These are phyloP conservation scores for Empidonax traillii DNA, from an alignment of 2,113 vertebrate species.

Conservation along the genomic window DNA sequence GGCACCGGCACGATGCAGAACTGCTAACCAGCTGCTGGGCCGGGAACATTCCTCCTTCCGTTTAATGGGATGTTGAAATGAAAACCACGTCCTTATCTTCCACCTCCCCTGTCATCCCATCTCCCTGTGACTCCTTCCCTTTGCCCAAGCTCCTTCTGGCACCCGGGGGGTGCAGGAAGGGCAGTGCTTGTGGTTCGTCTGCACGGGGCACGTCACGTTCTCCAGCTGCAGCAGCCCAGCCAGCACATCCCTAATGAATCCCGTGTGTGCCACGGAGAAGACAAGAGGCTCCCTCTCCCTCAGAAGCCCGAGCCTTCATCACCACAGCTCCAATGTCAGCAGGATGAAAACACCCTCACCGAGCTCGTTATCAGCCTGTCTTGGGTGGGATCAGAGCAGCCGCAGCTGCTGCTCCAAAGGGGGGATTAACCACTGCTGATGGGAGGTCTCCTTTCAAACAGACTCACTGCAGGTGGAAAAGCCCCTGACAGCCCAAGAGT, in stretches of 20 bases:
- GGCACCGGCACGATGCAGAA: neutral
- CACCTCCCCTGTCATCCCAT: neutral
- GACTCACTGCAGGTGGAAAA: neutral
- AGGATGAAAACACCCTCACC: neutral
- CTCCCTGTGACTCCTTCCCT: neutral
- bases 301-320: neutral
- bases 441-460: neutral
- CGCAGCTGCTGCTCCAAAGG: neutral
- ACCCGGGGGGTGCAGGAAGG: neutral
- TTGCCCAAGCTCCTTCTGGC: neutral
- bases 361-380: neutral
- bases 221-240: neutral
- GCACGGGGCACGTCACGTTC: accelerated
- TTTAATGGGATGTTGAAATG: neutral
- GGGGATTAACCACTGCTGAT: neutral
- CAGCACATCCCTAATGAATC: neutral
- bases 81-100: neutral
- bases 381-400: neutral
- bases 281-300: neutral
- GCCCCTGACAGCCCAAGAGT: neutral
- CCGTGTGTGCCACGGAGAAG: accelerated
- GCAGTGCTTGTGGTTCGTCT: neutral
- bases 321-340: neutral
- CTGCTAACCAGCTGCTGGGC: neutral
- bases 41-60: neutral